Evolutionary conservation across 2,113 vertebrate genomes (phyloP), one percentile per base, ranked within the genome.

Genomic region (Hippocampus comes): DNA sequence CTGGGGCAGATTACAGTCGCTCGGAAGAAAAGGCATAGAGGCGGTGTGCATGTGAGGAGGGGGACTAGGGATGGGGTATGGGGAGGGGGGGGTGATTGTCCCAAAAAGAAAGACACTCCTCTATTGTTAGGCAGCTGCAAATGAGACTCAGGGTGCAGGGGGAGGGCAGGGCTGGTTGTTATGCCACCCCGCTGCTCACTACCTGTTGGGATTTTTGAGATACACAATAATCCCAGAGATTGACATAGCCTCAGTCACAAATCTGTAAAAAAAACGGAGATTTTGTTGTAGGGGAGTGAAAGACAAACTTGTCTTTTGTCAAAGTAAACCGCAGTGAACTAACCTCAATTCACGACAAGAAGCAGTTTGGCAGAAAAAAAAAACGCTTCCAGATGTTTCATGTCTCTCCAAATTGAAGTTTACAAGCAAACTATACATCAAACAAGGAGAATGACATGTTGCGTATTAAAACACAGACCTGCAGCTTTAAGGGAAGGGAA

Each of bases 121-220:
- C 78, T 81, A 80, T 89, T 87, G 87, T 89, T 71, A 53, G 64
- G 23, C 74, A 71, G 69, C 68, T 82, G 71, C 88, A 87, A 75
- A 72, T 42, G 63, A 84, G 65, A 78, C 74, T 67, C 68, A 53
- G 77, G 2, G 34, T 38, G 34, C 34, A 38, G 34, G 65, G 75
- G 71, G 72, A 72, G 65, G 65, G 82, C 46, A 71, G 63, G 70
- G 77, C 65, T 67, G 74, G 79, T 88, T 85, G 74, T 87, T 87
- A 74, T 75, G 68, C 38, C 77, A 76, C 71, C 82, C 75, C 14
- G 79, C 78, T 69, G 79, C 78, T 69, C n/a, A 72, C 76, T 86
- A 87, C 82, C 81, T 86, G 82, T 82, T 82, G 85, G 80, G 84
- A 77, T 74, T 68, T 41, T 70, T 74, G 70, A 77, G 65, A 79